Percentiles rank a stretch among this genome's conserved stretches.
phyloP scores from a whole-genome alignment of 2,797 vertebrate genomes.

The Lepilemur septentrionalis region DNA sequence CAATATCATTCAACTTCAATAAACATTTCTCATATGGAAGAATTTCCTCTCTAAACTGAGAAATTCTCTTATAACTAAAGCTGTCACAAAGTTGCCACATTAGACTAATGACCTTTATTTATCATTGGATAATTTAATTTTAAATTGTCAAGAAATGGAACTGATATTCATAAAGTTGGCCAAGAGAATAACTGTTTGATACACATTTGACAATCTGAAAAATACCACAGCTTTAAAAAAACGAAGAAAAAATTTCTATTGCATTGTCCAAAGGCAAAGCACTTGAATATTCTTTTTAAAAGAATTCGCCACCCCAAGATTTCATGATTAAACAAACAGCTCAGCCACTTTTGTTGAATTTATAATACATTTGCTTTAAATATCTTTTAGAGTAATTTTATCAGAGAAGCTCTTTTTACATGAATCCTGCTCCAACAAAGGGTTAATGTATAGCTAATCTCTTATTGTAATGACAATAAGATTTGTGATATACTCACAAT shows the following conservation, averaged over 20 bases:
- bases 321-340: constrained; percentile 42
- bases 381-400: constrained; percentile 47
- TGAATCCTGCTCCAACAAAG: not conserved
- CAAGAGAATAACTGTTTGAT: constrained; percentile 66
- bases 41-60: constrained; percentile 54
- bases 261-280: constrained; percentile 38
- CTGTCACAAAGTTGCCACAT: constrained; percentile 43
- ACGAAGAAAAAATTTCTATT: not conserved
- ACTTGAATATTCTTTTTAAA: constrained; percentile 25
- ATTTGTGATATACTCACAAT: not conserved
- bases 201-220: constrained; percentile 71
- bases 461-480: not conserved
- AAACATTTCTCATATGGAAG: constrained; percentile 22
- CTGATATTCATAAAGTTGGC: constrained; percentile 67
- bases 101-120: constrained; percentile 70
- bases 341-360: constrained; percentile 35
- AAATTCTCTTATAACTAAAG: constrained; percentile 57
- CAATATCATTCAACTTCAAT: not conserved
- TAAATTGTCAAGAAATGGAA: constrained; percentile 66
- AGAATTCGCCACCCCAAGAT: not conserved
- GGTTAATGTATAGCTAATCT: constrained; percentile 16
- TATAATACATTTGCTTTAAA: constrained; percentile 38
- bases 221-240: constrained; percentile 29
- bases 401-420: constrained; percentile 28
- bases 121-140: constrained; percentile 64